These are phyloP conservation scores for Microctonus hyperodae DNA, from an alignment of 2,888 invertebrate species.

Conservation along the genomic window DNA sequence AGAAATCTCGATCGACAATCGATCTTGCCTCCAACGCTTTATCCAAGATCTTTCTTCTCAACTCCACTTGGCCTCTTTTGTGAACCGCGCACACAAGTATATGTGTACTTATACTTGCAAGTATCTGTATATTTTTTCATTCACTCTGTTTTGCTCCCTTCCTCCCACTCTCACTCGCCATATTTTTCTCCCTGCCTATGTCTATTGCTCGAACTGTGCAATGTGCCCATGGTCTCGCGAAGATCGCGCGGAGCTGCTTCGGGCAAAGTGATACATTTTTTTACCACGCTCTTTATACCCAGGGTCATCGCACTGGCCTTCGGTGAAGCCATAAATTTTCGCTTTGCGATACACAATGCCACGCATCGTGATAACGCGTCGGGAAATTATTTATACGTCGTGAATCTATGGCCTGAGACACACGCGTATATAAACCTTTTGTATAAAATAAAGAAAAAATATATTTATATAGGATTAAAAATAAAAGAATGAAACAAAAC, in stretches of 20 bases:
- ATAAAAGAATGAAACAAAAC: neutral
- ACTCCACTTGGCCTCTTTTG: slow-evolving; percentile 13
- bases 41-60: slow-evolving; percentile 47
- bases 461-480: too few species aligned
- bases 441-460: neutral
- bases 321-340: slow-evolving; percentile 33
- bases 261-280: slow-evolving; percentile 42
- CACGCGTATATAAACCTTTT: neutral
- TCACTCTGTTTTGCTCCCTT: neutral
- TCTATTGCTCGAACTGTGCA: slow-evolving; percentile 2
- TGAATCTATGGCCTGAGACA: neutral
- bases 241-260: slow-evolving; percentile 41
- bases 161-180: slow-evolving; percentile 15
- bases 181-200: slow-evolving; percentile 11
- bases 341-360: slow-evolving; percentile 32
- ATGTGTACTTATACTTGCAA: neutral
- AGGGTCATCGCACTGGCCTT: slow-evolving; percentile 35
- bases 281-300: slow-evolving; percentile 14
- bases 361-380: slow-evolving; percentile 32
- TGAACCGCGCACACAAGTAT: neutral
- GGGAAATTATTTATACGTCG: slow-evolving; percentile 33
- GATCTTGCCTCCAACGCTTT: slow-evolving; percentile 50
- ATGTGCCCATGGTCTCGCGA: slow-evolving; percentile 31
- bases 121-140: neutral
- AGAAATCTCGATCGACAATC: slow-evolving; percentile 54